Evolutionary conservation across 2,888 invertebrate species (phyloP).

Genomic region (Euspilapteryx auroguttella): DNA sequence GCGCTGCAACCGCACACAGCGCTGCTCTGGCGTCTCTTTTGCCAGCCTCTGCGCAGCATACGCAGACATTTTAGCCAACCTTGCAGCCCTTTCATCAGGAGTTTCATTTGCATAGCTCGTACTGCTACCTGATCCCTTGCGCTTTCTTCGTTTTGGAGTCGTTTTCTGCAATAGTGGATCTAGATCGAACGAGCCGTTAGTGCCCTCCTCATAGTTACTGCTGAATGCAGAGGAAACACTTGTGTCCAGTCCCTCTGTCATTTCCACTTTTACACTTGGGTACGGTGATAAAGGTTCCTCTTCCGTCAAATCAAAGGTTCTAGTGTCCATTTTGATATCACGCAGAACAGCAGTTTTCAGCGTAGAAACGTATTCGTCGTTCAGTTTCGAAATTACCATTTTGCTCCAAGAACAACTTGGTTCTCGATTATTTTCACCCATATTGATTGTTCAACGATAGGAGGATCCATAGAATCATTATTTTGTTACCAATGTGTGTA

Average conservation of each 20-base stretch:
- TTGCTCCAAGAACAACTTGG: slow-evolving; percentile 46
- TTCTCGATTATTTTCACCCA: slow-evolving; percentile 35
- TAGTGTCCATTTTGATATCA: slow-evolving; percentile 14
- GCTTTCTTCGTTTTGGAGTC: slow-evolving; percentile 12
- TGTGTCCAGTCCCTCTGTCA: neutral
- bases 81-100: slow-evolving; percentile 26
- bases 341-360: too few relatives aligned
- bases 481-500: neutral
- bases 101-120: too few relatives aligned
- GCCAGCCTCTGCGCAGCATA: slow-evolving; percentile 46
- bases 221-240: too few relatives aligned
- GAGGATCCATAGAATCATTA: slow-evolving; percentile 47
- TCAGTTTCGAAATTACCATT: slow-evolving; percentile 40
- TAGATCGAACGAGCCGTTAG: slow-evolving; percentile 9
- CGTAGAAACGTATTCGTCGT: slow-evolving; percentile 36
- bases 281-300: too few relatives aligned
- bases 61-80: slow-evolving; percentile 45
- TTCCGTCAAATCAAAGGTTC: slow-evolving; percentile 17
- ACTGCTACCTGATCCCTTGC: slow-evolving; percentile 16
- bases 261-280: neutral
- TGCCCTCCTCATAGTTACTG: too few relatives aligned
- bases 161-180: slow-evolving; percentile 17
- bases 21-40: slow-evolving; percentile 38
- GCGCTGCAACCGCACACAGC: slow-evolving; percentile 29
- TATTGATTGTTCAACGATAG: slow-evolving; percentile 51